Evolutionary conservation across 2,888 invertebrate genomes (phyloP).

Genomic region (Trilocha varians): DNA sequence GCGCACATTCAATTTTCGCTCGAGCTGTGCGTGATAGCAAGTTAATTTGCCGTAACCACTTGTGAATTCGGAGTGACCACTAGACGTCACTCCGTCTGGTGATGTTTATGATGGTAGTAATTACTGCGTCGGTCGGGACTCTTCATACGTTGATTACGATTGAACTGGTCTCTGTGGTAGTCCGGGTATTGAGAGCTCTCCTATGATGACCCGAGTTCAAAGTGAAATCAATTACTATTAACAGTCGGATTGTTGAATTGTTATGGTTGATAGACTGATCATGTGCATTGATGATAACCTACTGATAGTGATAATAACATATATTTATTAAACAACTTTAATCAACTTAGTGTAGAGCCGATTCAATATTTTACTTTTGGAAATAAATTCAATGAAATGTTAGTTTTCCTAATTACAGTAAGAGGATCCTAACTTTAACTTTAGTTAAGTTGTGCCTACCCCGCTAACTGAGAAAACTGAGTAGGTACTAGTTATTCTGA

Average conservation of each 20-base stretch:
- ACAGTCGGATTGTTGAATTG: background rate
- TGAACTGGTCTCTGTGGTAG: conserved; percentile 40
- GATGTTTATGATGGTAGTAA: conserved; percentile 43
- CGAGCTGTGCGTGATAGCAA: background rate
- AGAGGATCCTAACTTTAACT: no score
- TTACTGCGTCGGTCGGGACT: conserved; percentile 39
- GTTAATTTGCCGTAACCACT: conserved; percentile 23
- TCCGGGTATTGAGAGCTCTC: conserved; percentile 36
- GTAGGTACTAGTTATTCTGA: no score
- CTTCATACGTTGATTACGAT: conserved; percentile 51
- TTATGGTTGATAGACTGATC: background rate
- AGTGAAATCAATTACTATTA: background rate
- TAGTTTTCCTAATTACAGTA: no score
- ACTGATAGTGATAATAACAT: no score
- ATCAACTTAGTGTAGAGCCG: no score
- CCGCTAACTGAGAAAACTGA: no score
- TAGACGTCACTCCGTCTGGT: conserved; percentile 45
- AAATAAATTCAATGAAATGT: no score
- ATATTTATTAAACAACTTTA: no score
- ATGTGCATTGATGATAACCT: no score
- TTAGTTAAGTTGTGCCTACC: no score
- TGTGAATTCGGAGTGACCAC: conserved; percentile 31
- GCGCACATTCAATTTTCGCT: background rate
- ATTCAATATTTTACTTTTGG: no score
- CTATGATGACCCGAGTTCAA: conserved; percentile 29